Base-by-base conservation (phyloP, 2,113 vertebrate species). In the Pterocles orientalis region DNA sequence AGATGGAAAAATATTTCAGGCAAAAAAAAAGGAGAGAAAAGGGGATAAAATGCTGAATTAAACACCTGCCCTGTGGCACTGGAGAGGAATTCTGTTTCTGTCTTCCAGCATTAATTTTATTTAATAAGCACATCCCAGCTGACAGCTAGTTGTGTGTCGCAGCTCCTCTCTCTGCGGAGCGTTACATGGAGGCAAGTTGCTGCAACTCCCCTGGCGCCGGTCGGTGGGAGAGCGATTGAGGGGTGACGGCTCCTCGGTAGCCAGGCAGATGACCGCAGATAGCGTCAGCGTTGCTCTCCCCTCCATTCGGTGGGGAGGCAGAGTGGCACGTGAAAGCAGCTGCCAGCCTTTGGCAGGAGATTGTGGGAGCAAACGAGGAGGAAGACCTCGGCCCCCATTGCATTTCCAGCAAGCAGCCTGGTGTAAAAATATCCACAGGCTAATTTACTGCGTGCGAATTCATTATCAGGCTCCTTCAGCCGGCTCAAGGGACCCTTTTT, bases 1-100 rank as follows among this genome's bases (percentile, higher is more conserved):
- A 82, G 62, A 71, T 65, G 47, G 82, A 54, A 86, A 93, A 94
- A 94, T 82, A 92, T 77, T 56, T 81, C 82, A 43, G 82, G 71
- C 24, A 28, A 66, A 91, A 36, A n/a, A 85, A 53, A 77, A 72
- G 41, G 70, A 60, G 41, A 60, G 58, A 76, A 66, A 90, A 73
- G 53, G 56, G 82, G 73, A 78, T 95, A 82, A 95, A 95, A 94
- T 82, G 88, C 91, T 89, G 89, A 92, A 94, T 95, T 91, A 95
- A 94, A 92, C 84, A 95, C 92, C 87, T 96, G 95, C 94, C 96
- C 86, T 68, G 73, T n/a, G 10, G 95, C 95, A 81, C 58, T 86
- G 2, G 81, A 81, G 64, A 83, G 84, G 82, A 85, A 56, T 94
- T 96, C 92, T 94, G 90, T 82, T 88, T 72, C 91, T 92, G 72